A percentile compares a stretch with the other conserved stretches of the same genome.
Conservation (phyloP, 2,888 invertebrate species). For the Luperina testacea region DNA sequence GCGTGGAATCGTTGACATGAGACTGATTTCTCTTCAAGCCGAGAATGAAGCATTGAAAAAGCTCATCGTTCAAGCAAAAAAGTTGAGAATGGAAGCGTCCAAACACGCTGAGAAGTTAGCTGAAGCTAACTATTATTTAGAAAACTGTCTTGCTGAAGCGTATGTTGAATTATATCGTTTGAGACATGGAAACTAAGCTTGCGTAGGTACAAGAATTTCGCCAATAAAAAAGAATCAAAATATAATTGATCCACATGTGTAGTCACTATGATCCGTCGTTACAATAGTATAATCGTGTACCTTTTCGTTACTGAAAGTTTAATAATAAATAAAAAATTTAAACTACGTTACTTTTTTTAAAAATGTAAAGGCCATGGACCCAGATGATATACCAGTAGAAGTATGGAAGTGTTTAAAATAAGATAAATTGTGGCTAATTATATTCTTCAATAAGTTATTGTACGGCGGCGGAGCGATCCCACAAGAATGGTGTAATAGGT, state of each 20-base stretch:
- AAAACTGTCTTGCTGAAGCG: conserved; percentile 75
- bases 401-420: background rate
- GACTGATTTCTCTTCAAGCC: conserved; percentile 67
- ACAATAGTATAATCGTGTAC: conserved; percentile 20
- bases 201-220: conserved; percentile 57
- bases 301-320: conserved; percentile 22
- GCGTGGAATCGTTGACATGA: conserved; percentile 57
- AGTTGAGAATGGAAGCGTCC: conserved; percentile 78
- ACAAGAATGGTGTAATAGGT: background rate
- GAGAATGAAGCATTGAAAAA: conserved; percentile 75
- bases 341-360: background rate
- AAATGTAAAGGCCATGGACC: background rate
- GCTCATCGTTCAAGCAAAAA: conserved; percentile 73
- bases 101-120: conserved; percentile 74
- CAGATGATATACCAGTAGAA: background rate
- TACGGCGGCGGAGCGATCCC: background rate
- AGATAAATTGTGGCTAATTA: background rate
- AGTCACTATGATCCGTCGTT: conserved; percentile 27
- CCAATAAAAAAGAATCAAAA: conserved; percentile 2
- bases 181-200: conserved; percentile 48
- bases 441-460: background rate
- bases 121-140: conserved; percentile 79
- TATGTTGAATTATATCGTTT: conserved; percentile 71
- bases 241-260: background rate
- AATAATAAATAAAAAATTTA: conserved; percentile 25